phyloP scores from a whole-genome alignment of 2,888 invertebrate genomes.

The Dryocosmus kuriphilus region DNA sequence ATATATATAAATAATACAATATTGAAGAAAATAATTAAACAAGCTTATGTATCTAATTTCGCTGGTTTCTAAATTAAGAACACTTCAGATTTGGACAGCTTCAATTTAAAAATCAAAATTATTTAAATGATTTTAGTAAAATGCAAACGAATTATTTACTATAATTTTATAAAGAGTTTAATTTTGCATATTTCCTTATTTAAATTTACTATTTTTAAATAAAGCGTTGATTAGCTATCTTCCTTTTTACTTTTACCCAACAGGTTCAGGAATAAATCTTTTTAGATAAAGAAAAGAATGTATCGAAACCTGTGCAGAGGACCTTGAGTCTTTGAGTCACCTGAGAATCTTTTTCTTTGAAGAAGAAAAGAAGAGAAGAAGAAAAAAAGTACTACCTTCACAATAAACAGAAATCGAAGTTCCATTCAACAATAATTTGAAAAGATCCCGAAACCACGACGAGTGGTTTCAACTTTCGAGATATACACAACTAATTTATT shows the following conservation, averaged over 20 bases:
- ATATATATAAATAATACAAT: too few species aligned
- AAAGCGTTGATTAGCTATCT: not conserved
- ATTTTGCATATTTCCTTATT: not conserved
- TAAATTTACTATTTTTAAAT: not conserved
- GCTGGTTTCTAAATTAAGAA: too few species aligned
- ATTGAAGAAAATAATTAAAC: too few species aligned
- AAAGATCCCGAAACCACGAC: not conserved
- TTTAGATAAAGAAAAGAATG: slow-evolving; percentile 16
- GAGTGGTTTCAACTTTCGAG: not conserved
- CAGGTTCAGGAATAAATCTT: not conserved
- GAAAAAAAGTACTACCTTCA: not conserved
- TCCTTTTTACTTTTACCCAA: not conserved
- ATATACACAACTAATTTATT: slow-evolving; percentile 1
- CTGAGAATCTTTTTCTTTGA: slow-evolving; percentile 1
- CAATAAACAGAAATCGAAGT: slow-evolving; percentile 1
- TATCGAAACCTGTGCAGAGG: slow-evolving; percentile 1
- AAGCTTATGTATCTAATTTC: too few species aligned
- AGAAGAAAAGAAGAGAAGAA: not conserved
- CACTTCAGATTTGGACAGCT: too few species aligned
- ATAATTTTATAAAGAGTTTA: too few species aligned
- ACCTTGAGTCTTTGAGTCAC: slow-evolving; percentile 23
- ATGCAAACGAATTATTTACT: too few species aligned
- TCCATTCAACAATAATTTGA: slow-evolving; percentile 9
- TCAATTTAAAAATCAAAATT: too few species aligned
- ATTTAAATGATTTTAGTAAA: too few species aligned